phyloP scores from a whole-genome alignment of 2,888 invertebrate species.

The Leptothorax acervorum region DNA sequence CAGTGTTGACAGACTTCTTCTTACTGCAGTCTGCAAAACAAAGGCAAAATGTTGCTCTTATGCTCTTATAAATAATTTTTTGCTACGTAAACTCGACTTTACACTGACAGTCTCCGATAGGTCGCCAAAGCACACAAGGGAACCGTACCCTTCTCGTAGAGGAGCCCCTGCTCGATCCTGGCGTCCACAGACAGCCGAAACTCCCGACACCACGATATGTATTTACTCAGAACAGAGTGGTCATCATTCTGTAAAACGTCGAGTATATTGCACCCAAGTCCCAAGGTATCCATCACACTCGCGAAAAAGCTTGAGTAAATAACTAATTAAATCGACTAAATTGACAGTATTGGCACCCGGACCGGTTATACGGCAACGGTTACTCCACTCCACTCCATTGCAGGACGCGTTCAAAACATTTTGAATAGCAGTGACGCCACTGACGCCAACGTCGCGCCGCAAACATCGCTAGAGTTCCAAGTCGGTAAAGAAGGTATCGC shows the following conservation, averaged over 20 bases:
- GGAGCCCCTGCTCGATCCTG: conserved; percentile 51
- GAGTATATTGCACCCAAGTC: conserved; percentile 65
- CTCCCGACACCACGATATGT: conserved; percentile 56
- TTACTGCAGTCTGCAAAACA: conserved; percentile 61
- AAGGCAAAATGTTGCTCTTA: not conserved
- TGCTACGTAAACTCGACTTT: not conserved
- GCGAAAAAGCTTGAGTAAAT: not conserved
- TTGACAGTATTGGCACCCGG: not conserved
- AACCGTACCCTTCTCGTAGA: conserved; percentile 66
- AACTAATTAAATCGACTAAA: not conserved
- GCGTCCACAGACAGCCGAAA: conserved; percentile 53
- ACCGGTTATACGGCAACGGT: not conserved
- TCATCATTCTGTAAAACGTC: conserved; percentile 70
- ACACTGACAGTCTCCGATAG: too few species aligned
- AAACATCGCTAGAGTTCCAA: conserved; percentile 1
- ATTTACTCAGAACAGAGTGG: conserved; percentile 63
- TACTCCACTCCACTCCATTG: not conserved
- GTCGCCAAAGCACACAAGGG: too few species aligned
- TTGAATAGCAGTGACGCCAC: conserved; percentile 24
- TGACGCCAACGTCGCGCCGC: not conserved
- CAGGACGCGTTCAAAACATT: not conserved
- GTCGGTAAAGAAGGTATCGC: not conserved
- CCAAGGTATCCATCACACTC: conserved; percentile 43
- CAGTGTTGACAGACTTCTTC: conserved; percentile 51
- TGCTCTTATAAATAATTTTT: not conserved